These are phyloP conservation scores for Leptodactylus fallax DNA, from an alignment of 2,797 vertebrate genomes.

Conservation along the genomic window DNA sequence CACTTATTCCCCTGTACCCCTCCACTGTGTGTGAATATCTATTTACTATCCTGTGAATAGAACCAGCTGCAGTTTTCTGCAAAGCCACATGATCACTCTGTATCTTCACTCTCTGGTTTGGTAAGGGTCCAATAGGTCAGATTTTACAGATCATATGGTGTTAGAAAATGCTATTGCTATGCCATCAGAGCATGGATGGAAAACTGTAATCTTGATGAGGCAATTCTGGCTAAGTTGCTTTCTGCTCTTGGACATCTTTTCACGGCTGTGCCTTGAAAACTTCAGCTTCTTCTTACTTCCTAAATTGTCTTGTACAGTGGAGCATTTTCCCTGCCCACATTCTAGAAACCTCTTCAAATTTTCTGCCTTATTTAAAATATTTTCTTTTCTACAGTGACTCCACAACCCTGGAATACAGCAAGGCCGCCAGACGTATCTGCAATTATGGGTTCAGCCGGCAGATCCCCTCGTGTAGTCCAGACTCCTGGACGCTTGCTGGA, in stretches of 20 bases:
- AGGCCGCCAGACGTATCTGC: conserved; percentile 83
- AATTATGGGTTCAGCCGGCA: conserved; percentile 81
- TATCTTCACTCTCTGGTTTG: too few relatives aligned
- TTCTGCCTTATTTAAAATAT: neutral
- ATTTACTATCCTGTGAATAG: too few relatives aligned
- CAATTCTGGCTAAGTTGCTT: neutral
- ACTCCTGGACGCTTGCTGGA: conserved; percentile 78
- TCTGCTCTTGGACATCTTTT: neutral
- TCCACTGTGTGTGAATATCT: too few relatives aligned
- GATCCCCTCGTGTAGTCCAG: conserved; percentile 79
- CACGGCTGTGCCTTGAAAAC: neutral
- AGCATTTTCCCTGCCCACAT: neutral
- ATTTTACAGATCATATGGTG: too few relatives aligned
- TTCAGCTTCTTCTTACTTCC: neutral
- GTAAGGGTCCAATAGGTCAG: too few relatives aligned
- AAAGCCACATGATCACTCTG: too few relatives aligned
- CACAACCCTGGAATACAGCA: conserved; percentile 71
- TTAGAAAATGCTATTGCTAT: too few relatives aligned
- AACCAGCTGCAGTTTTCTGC: too few relatives aligned
- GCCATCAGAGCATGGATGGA: too few relatives aligned
- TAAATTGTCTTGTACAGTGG: neutral
- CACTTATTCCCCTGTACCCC: too few relatives aligned
- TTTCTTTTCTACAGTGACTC: conserved; percentile 71
- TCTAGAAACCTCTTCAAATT: neutral
- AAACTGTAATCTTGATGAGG: too few relatives aligned